Evolutionary conservation across 2,113 vertebrate genomes (phyloP), one percentile per base, ranked within the genome.

Genomic region (Haplochromis burtoni): DNA sequence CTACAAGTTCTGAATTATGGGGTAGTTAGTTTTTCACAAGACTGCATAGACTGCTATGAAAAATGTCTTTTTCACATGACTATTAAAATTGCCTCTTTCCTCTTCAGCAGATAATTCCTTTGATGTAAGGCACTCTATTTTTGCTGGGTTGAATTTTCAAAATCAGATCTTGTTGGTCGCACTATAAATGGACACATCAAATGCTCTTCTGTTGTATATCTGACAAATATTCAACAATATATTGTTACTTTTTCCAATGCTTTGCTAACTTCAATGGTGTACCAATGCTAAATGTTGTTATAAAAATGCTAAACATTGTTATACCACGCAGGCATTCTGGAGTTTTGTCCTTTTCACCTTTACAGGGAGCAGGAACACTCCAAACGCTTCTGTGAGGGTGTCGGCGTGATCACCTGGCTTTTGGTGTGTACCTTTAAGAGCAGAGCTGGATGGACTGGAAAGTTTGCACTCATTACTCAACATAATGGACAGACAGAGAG

Each of bases 391-490:
- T 17, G 21, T 51, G 55, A 54, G 33, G 61, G 8, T 19, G 14
- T n/a, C 47, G 38, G 53, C 8, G 57, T 31, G 24, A 26, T 71
- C 83, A 81, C n/a, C 78, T 35, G 42, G 47, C 21, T 12, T 84
- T n/a, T 4, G 3, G 29, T 21, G 68, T 80, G 68, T 87, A 80
- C 61, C 89, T 89, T 91, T 89, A 88, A 89, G 82, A 86, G 82
- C 81, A 84, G 80, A 38, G 35, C 71, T 86, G 86, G 80, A 90
- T 29, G 73, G 85, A 89, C 76, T 92, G 87, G 79, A 92, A 92
- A 91, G 61, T 83, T 87, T 84, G 82, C 87, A 85, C 87, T 87
- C 91, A 92, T 94, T 91, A 91, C 91, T 94, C 93, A 94, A 89
- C 86, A 88, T 94, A 94, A 95, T 94, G 90, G 93, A 92, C 92